Evolutionary conservation across 2,797 vertebrate species (phyloP), one percentile per base, ranked within the genome.

Genomic region (Rallus crepitans): DNA sequence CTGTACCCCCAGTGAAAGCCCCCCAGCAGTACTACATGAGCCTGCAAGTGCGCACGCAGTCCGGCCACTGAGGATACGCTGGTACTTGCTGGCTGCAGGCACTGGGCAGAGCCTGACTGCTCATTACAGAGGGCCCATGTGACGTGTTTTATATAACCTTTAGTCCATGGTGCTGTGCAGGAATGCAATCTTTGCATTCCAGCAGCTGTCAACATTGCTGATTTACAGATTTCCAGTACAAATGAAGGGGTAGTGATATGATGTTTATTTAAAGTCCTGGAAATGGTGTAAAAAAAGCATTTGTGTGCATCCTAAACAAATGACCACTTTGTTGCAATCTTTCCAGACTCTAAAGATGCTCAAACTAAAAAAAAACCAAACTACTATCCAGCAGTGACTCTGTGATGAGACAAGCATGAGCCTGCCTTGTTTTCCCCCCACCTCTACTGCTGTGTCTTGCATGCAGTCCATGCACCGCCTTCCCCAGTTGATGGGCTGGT

Each of bases 401-500:
- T 81, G n/a, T 21, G 59, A 33, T 21, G 52, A 78, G 21, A 48
- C 60, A 71, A n/a, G 52, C 25, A 6, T 9, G 17, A 65, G 47
- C 39, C 39, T 48, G 33, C 31, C 19, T 57, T 69, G 19, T 30
- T 48, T 87, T 40, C 11, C 31, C 25, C 19, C 9, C 42, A 21
- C 30, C 12, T 57, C 30, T 48, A 57, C 56, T 82, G 48, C 30
- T 47, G n/a, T 52, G 1, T 14, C 15, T 35, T 0, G 1, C 20
- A 6, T 0, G 1, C 65, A 39, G 23, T n/a, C 52, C 28, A 20
- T 1, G 6, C 3, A 2, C 40, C 1, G 1, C 37, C 73, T 76
- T 45, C 45, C 33, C 31, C 0, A 0, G 30, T 21, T n/a, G 25
- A 27, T 19, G 30, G 40, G 0, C 37, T 27, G 52, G 16, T 76